These are phyloP conservation scores for Eupithecia centaureata DNA, from an alignment of 2,888 invertebrate genomes.

Conservation along the genomic window DNA sequence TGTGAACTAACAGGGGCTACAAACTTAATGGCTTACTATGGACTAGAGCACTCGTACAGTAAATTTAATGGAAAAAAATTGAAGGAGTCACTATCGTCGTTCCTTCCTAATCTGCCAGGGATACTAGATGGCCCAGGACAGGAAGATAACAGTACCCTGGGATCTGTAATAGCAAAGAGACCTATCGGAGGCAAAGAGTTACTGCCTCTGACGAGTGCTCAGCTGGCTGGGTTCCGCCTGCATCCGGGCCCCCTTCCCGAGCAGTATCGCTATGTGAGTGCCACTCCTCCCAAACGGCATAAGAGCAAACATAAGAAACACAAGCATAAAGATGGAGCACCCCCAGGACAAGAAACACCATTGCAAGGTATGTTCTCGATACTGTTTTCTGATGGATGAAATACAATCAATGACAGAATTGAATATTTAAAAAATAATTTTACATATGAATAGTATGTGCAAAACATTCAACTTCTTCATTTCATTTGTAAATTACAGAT, in stretches of 20 bases:
- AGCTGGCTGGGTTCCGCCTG: conserved; percentile 95
- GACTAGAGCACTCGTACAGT: conserved; percentile 97
- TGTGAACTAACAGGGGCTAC: conserved; percentile 97
- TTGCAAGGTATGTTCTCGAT: conserved; percentile 83
- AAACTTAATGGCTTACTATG: conserved; percentile 98
- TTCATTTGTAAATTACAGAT: conserved; percentile 63
- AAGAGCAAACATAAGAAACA: conserved; percentile 98
- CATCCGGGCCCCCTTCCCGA: conserved; percentile 98
- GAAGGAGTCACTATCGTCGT: conserved; percentile 97
- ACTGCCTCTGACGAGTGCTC: conserved; percentile 92
- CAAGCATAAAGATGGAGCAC: conserved; percentile 94
- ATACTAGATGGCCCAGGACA: conserved; percentile 97
- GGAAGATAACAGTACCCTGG: conserved; percentile 92
- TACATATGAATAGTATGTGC: too few species aligned
- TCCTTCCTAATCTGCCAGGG: conserved; percentile 97
- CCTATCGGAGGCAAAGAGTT: conserved; percentile 95
- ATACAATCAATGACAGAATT: not conserved
- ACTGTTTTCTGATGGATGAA: not conserved
- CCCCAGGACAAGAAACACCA: conserved; percentile 89
- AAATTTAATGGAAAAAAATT: conserved; percentile 98
- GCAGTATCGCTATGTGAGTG: conserved; percentile 96
- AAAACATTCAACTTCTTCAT: too few species aligned
- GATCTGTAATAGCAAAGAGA: conserved; percentile 97
- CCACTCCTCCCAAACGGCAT: conserved; percentile 95
- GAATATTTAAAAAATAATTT: not conserved